A percentile compares a stretch with the other conserved stretches of the same genome.
These are phyloP conservation scores for rat (Rattus norvegicus) DNA, from an alignment of 2,113 vertebrate species.

Conservation along the genomic window DNA sequence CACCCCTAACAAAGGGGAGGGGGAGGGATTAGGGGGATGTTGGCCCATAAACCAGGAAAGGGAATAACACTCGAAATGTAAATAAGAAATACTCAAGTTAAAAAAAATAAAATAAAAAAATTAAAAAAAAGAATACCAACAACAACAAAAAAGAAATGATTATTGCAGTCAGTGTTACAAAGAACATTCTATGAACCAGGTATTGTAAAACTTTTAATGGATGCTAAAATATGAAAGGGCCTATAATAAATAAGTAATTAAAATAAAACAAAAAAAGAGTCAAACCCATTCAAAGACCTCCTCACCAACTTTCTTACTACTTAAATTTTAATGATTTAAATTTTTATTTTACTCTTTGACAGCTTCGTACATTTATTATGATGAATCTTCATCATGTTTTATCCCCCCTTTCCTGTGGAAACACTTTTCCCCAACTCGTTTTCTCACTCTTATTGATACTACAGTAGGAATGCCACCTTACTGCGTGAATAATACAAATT, in stretches of 20 bases:
- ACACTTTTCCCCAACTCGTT: neutral
- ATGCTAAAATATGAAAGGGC: constrained; percentile 23
- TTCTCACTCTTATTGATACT: neutral
- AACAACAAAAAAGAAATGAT: too few species aligned
- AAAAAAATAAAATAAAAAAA: too few species aligned
- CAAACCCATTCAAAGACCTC: neutral
- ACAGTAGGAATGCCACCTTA: neutral
- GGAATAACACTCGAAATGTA: too few species aligned
- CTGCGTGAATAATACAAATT: constrained; percentile 22
- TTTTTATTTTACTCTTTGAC: neutral
- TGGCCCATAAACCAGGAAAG: too few species aligned
- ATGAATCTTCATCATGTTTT: neutral
- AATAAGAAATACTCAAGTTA: too few species aligned
- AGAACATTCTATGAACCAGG: neutral
- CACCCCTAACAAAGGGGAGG: too few species aligned
- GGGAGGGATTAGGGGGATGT: too few species aligned
- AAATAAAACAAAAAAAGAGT: too few species aligned
- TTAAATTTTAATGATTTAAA: neutral
- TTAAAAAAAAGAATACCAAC: too few species aligned
- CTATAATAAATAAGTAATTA: neutral
- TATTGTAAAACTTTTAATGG: constrained; percentile 2
- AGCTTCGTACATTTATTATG: neutral
- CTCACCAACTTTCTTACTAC: neutral
- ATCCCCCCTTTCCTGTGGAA: neutral
- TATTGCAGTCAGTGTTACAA: constrained; percentile 22